Conservation (phyloP, 2,113 vertebrate species). For the Xyliphius kryptos region DNA sequence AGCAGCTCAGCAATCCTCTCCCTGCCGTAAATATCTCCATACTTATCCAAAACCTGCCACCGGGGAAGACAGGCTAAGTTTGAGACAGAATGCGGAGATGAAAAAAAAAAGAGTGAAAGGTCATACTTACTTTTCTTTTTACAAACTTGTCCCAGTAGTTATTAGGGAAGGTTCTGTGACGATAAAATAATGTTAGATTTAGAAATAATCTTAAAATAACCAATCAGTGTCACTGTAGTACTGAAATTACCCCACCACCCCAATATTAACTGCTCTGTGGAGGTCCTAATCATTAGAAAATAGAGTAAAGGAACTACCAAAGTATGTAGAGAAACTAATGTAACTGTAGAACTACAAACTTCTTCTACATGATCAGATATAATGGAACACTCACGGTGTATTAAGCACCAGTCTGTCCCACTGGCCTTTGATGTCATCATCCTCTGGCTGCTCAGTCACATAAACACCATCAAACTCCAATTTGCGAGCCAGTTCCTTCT, state of each 20-base stretch:
- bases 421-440: constrained; percentile 88
- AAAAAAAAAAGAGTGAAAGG: too few species aligned
- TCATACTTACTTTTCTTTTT: constrained; percentile 76
- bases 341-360: too few species aligned
- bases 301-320: too few species aligned
- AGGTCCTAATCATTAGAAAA: too few species aligned
- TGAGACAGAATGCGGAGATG: too few species aligned
- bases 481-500: constrained; percentile 87
- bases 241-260: too few species aligned
- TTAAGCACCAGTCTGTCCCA: constrained; percentile 91
- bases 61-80: too few species aligned
- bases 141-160: constrained; percentile 98
- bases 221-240: too few species aligned
- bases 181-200: constrained; percentile 21
- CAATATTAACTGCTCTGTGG: too few species aligned
- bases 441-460: constrained; percentile 87
- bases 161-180: constrained; percentile 78
- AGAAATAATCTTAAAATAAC: too few species aligned
- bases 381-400: constrained; percentile 69
- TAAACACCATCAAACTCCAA: constrained; percentile 86
- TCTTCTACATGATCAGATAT: too few species aligned
- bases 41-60: constrained; percentile 82
- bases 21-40: constrained; percentile 85
- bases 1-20: constrained; percentile 85
- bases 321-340: too few species aligned